phyloP scores from a whole-genome alignment of 2,888 invertebrate species.

The Orchesellides sinensis region DNA sequence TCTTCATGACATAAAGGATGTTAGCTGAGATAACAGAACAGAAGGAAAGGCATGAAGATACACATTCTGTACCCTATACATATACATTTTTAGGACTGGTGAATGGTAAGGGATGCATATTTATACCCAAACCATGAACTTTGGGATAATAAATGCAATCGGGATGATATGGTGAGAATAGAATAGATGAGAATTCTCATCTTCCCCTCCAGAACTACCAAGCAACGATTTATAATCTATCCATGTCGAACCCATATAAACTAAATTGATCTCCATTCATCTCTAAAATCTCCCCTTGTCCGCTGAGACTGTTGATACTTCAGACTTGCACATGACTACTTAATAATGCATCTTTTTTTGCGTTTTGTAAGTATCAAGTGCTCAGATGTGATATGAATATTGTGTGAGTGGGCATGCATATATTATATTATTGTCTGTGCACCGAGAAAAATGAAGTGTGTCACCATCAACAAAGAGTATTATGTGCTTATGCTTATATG shows the following conservation, averaged over 20 bases:
- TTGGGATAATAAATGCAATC: too few relatives aligned
- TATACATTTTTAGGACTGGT: not conserved
- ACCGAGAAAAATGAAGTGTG: not conserved
- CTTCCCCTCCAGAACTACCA: conserved; percentile 24
- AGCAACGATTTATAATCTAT: conserved; percentile 22
- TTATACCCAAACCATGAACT: too few relatives aligned
- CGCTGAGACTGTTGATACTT: conserved; percentile 53
- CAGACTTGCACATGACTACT: conserved; percentile 3
- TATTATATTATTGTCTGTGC: not conserved
- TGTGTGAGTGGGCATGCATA: conserved; percentile 14
- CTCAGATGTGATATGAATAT: not conserved
- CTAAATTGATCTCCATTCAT: conserved; percentile 44
- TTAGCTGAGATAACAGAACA: conserved; percentile 24
- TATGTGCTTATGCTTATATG: not conserved
- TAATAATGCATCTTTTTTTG: not conserved
- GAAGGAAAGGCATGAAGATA: conserved; percentile 12
- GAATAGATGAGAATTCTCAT: conserved; percentile 16
- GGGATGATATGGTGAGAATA: too few relatives aligned
- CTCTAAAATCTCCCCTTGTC: conserved; percentile 60
- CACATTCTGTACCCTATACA: not conserved
- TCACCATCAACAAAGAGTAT: not conserved
- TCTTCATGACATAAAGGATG: conserved; percentile 10
- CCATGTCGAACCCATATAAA: not conserved
- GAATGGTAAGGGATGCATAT: too few relatives aligned
- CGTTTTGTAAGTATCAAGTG: conserved; percentile 22